These are phyloP conservation scores for Porites rus DNA, from an alignment of 92 coral and sea anemone species.

Conservation along the genomic window DNA sequence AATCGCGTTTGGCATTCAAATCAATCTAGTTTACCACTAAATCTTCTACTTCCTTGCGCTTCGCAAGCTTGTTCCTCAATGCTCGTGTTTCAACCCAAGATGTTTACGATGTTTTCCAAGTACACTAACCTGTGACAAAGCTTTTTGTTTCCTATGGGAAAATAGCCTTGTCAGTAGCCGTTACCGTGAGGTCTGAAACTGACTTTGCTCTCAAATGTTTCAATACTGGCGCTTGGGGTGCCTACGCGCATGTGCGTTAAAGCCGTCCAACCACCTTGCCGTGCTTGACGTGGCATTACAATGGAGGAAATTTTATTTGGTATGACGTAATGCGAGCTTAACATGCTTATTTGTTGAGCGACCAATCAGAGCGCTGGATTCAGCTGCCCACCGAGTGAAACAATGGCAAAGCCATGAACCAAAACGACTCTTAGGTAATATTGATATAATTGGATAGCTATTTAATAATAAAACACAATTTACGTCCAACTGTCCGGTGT, in stretches of 20 bases:
- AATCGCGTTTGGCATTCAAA: slow-evolving; percentile 25
- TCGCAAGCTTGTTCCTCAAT: slow-evolving; percentile 23
- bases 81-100: slow-evolving; percentile 54
- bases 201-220: slow-evolving; percentile 80
- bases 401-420: slow-evolving; percentile 97
- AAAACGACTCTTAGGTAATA: slow-evolving; percentile 97
- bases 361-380: slow-evolving; percentile 85
- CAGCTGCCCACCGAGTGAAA: slow-evolving; percentile 86
- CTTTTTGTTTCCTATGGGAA: slow-evolving; percentile 73
- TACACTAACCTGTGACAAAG: slow-evolving; percentile 95
- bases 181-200: slow-evolving; percentile 80
- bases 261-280: slow-evolving; percentile 89
- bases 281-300: slow-evolving; percentile 99
- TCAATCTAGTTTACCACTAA: slow-evolving; percentile 49
- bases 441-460: slow-evolving; percentile 98
- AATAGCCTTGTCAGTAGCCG: slow-evolving; percentile 59
- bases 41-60: slow-evolving; percentile 13
- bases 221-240: slow-evolving; percentile 79
- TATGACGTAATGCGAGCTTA: slow-evolving; percentile 96
- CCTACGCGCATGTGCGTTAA: slow-evolving; percentile 80
- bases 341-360: slow-evolving; percentile 78
- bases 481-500: slow-evolving; percentile 69
- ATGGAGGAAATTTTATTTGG: slow-evolving; percentile 93
- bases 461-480: slow-evolving; percentile 95
- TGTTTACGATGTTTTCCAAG: slow-evolving; percentile 55